These are phyloP conservation scores for Eptesicus fuscus DNA, from an alignment of 2,113 vertebrate genomes.

Conservation along the genomic window DNA sequence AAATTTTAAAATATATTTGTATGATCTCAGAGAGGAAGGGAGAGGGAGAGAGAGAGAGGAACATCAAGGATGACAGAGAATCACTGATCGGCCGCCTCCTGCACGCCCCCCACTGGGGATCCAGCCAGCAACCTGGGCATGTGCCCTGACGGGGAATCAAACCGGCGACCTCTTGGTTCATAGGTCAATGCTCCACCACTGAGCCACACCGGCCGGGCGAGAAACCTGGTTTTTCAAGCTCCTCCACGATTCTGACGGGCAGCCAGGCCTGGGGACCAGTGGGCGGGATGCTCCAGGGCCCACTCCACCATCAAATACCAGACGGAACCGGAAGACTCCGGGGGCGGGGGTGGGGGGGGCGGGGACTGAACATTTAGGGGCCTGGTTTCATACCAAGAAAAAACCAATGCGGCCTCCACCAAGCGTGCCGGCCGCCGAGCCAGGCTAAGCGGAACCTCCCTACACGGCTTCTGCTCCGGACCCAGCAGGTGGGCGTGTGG, in stretches of 20 bases:
- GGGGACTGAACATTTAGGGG: neutral
- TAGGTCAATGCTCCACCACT: too few relatives aligned
- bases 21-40: too few relatives aligned
- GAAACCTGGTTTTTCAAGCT: too few relatives aligned
- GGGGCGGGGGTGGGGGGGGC: too few relatives aligned
- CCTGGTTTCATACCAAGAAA: neutral
- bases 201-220: too few relatives aligned
- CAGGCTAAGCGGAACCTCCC: neutral
- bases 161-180: too few relatives aligned
- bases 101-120: too few relatives aligned
- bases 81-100: too few relatives aligned
- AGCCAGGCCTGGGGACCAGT: neutral
- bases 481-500: constrained; percentile 38
- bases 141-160: too few relatives aligned
- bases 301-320: neutral
- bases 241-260: neutral
- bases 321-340: neutral
- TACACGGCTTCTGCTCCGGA: constrained; percentile 60
- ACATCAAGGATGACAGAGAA: too few relatives aligned
- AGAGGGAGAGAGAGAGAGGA: too few relatives aligned
- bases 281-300: neutral
- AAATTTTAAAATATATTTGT: too few relatives aligned
- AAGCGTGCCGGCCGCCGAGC: neutral
- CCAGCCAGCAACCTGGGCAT: rapidly evolving
- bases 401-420: neutral